These are phyloP conservation scores for Corythoichthys haematopterus DNA, from an alignment of 2,113 vertebrate species.

Conservation along the genomic window DNA sequence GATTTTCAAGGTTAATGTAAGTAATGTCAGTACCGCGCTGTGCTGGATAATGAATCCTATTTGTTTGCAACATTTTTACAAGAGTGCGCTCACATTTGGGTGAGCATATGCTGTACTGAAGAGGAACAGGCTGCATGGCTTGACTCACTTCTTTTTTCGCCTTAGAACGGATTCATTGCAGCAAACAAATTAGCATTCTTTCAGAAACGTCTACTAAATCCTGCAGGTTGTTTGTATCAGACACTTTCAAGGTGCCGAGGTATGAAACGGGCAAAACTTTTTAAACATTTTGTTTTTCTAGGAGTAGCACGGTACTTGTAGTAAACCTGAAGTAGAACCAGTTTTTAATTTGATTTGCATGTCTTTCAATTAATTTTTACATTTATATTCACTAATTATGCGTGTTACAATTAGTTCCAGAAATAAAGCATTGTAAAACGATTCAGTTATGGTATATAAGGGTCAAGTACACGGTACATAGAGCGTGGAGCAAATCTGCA, in stretches of 20 bases:
- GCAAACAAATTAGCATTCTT: conserved; percentile 14
- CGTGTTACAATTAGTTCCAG: too few relatives aligned
- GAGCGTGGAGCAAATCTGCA: too few relatives aligned
- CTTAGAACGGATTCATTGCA: conserved; percentile 21
- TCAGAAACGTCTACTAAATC: conserved; percentile 9
- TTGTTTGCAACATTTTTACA: conserved; percentile 10
- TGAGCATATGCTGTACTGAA: conserved; percentile 11
- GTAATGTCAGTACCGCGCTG: background rate
- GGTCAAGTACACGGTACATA: too few relatives aligned
- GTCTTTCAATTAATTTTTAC: too few relatives aligned
- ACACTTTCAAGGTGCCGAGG: conserved; percentile 16
- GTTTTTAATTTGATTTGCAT: too few relatives aligned
- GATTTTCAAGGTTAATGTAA: conserved; percentile 11
- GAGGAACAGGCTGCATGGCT: conserved; percentile 12
- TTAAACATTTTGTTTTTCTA: conserved; percentile 11
- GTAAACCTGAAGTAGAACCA: background rate
- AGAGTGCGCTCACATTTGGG: conserved; percentile 12
- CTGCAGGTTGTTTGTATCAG: conserved; percentile 24
- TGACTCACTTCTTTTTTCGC: conserved; percentile 8
- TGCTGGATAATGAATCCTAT: conserved; percentile 12
- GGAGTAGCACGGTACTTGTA: background rate
- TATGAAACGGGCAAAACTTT: conserved; percentile 10
- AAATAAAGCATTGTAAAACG: too few relatives aligned
- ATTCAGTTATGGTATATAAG: too few relatives aligned
- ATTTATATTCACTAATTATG: too few relatives aligned